A percentile compares a stretch with the other conserved stretches of the same genome.
phyloP scores from a whole-genome alignment of 2,888 invertebrate species.

The Cephus pulcher region DNA sequence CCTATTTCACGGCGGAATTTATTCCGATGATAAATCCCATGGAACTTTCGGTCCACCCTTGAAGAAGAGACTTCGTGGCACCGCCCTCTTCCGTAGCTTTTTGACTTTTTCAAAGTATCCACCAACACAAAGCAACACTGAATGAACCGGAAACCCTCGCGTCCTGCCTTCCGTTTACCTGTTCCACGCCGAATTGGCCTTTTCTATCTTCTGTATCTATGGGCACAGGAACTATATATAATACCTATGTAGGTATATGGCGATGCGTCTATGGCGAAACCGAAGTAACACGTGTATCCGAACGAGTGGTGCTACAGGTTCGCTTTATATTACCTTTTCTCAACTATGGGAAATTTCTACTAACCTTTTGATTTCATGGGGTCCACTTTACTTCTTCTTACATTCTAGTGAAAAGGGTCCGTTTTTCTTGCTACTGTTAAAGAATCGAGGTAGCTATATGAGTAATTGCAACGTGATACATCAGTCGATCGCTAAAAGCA shows the following conservation, averaged over 20 bases:
- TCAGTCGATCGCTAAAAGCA: not conserved
- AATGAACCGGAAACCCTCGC: constrained; percentile 53
- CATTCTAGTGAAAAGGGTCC: not conserved
- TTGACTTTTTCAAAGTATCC: constrained; percentile 48
- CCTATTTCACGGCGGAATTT: not conserved
- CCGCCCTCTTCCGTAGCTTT: constrained; percentile 54
- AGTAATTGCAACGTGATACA: not conserved
- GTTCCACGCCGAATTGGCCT: not conserved
- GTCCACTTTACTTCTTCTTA: not conserved
- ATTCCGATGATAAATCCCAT: not conserved
- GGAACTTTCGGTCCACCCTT: constrained; percentile 26
- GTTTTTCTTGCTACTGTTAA: not conserved
- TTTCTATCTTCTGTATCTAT: not conserved
- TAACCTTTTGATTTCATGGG: not conserved
- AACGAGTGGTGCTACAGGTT: not conserved
- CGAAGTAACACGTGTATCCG: not conserved
- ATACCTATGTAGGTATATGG: not conserved
- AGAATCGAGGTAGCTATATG: not conserved
- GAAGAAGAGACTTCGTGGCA: constrained; percentile 37
- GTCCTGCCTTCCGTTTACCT: not conserved
- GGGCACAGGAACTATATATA: not conserved
- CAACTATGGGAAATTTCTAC: not conserved
- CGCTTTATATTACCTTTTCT: not conserved
- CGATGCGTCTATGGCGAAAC: not conserved
- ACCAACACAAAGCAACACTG: constrained; percentile 38